Base-by-base conservation (phyloP, 2,888 invertebrate species). In the Hydropsyche betteni region DNA sequence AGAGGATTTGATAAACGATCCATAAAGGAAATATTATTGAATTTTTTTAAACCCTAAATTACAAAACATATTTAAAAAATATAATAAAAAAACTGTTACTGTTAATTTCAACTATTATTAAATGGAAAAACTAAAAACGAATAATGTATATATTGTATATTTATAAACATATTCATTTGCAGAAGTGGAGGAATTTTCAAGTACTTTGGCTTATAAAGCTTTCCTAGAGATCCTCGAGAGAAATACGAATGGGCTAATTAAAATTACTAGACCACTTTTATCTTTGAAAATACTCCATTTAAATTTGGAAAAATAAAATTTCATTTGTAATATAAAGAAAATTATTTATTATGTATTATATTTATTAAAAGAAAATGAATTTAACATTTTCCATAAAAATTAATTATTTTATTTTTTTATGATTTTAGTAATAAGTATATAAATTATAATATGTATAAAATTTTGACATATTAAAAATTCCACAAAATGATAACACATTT, bases 201-300 rank as follows among this genome's bases (percentile, higher is more conserved):
- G 53, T 6, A 16, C 53, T 53, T 14, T 53, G 53, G 53, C 10
- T 55, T 55, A 36, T 51, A 61, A 16, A 55, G 38, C 34, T 24
- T 68, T 55, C 50, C 58, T 70, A 50, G 69, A 33, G 71, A 52
- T 71, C 50, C 71, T 69, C 16, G 16, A 55, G 71, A 72, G 36
- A 68, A 71, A 74, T 73, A 73, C 77, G 75, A 75, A 70, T 75
- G 75, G 68, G 72, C 58, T 75, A 77, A 77, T 77, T 77, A 74
- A 75, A 77, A 75, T 72, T 75, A 75, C 77, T 71, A 75, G 68
- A 73, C 77, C 69, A 44, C 58, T 53, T 50, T 58, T 73, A 34
- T 52, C 64, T 69, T 51, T 38, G 5, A 69, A 69, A 77, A 77
- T 70, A 74, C 71, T 74, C 74, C 68, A 68, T 69, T 74, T 76